These are phyloP conservation scores for Pammene fasciana DNA, from an alignment of 2,888 invertebrate genomes.

Conservation along the genomic window DNA sequence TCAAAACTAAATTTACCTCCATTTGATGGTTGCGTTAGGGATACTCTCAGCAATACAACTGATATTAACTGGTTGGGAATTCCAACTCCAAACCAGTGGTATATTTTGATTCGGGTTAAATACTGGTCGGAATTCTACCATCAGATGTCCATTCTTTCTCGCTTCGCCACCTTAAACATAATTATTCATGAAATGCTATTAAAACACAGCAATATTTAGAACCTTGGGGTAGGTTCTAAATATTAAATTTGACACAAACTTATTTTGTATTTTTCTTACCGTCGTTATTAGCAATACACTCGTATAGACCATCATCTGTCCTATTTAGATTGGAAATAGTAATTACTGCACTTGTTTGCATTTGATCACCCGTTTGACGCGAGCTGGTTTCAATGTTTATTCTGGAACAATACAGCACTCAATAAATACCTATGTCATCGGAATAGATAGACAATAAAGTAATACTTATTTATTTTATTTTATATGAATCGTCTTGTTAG, in stretches of 20 bases:
- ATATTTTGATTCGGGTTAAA: constrained; percentile 88
- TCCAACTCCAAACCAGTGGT: constrained; percentile 91
- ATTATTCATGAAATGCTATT: too few relatives aligned
- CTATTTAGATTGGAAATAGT: constrained; percentile 86
- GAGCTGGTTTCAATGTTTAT: constrained; percentile 84
- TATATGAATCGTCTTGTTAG: too few relatives aligned
- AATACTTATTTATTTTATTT: too few relatives aligned
- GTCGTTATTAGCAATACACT: constrained; percentile 91
- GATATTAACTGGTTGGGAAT: constrained; percentile 90
- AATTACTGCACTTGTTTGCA: constrained; percentile 85
- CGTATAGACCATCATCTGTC: constrained; percentile 94
- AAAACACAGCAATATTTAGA: too few relatives aligned
- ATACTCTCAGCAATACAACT: constrained; percentile 94
- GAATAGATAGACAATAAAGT: too few relatives aligned
- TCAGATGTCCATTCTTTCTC: constrained; percentile 91
- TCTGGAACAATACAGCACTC: constrained; percentile 58
- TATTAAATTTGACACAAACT: too few relatives aligned
- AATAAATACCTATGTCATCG: neutral
- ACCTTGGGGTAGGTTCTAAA: too few relatives aligned
- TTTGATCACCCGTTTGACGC: constrained; percentile 75
- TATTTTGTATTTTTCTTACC: too few relatives aligned
- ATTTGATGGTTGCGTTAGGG: constrained; percentile 95
- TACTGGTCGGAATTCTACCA: constrained; percentile 91
- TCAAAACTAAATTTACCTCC: constrained; percentile 80
- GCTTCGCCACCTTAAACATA: constrained; percentile 84